Base-by-base conservation (phyloP, 2,797 vertebrate genomes). In the Tamandua tetradactyla region DNA sequence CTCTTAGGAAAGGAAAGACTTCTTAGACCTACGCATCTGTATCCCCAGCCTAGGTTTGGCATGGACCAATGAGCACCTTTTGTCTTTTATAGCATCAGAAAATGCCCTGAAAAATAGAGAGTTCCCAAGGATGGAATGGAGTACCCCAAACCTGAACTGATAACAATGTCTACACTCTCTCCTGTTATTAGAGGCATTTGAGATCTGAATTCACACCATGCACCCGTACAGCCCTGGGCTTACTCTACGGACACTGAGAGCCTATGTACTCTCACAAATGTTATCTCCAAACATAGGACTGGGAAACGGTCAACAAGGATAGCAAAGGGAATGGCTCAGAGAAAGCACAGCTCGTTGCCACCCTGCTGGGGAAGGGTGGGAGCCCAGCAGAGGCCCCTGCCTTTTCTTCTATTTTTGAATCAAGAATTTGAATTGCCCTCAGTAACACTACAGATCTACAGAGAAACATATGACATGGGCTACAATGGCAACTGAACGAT, bases 361-460 rank as follows among this genome's bases (percentile, higher is more conserved):
- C 30, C 91, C 93, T 90, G 40, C 93, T 83, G 86, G 71, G 75
- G 64, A 40, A 87, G 79, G 71, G 52, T 37, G 52, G 71, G 64
- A 92, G 55, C 80, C 83, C 62, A 52, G 87, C 81, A 88, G 74
- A 62, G 57, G 25, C 64, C 32, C 35, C 42, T 52, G 49, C 32
- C 64, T 95, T 89, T 62, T 44, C 62, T 94, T 95, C 94, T 96
- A 62, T 94, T 95, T 95, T 89, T 72, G 90, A 86, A 92, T 89
- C 66, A 89, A 42, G 27, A 69, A 52, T 71, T 59, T 90, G 75
- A 0, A n/a, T 72, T 75, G 87, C 64, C 68, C 61, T 89, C 47
- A 72, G 1, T 75, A 91, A 68, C 44, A 71, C 22, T 14, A 18
- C 86, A 72, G 75, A 91, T 71, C 91, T 3, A 18, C 35, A 89